These are phyloP conservation scores for Neostethus bicornis DNA, from an alignment of 2,797 vertebrate genomes.

Conservation along the genomic window DNA sequence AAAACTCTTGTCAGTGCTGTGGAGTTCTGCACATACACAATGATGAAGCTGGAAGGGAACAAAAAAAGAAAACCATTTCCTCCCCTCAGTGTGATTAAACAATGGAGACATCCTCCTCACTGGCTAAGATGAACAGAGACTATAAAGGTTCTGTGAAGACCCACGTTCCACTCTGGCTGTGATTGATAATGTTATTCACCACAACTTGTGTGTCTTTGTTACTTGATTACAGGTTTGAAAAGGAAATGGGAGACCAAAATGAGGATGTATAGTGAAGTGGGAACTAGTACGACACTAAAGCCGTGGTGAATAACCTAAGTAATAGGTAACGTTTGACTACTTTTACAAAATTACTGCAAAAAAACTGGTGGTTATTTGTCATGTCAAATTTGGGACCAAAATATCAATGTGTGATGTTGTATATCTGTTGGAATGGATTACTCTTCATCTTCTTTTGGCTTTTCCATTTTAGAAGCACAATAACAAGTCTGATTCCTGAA, in stretches of 20 bases:
- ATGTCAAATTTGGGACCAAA: neutral
- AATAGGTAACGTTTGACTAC: neutral
- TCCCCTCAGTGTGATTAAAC: constrained; percentile 60
- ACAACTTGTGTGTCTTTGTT: constrained; percentile 14
- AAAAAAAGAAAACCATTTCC: constrained; percentile 55
- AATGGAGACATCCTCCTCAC: constrained; percentile 58
- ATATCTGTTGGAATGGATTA: neutral
- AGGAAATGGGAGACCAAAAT: constrained; percentile 12
- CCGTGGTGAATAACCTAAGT: too few relatives aligned
- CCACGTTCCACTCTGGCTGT: constrained; percentile 32
- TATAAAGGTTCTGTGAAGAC: constrained; percentile 35
- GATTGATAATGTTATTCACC: constrained; percentile 48
- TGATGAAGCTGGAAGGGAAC: constrained; percentile 61
- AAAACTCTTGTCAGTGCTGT: constrained; percentile 46
- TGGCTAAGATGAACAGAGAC: constrained; percentile 42
- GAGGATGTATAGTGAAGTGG: neutral
- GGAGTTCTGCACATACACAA: constrained; percentile 34
- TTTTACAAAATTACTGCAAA: neutral
- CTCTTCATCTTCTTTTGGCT: too few relatives aligned
- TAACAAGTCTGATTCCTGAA: too few relatives aligned
- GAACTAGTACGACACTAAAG: neutral
- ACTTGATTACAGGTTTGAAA: constrained; percentile 14
- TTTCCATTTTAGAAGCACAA: too few relatives aligned
- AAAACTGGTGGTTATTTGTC: neutral
- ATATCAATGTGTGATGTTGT: neutral